Conservation (phyloP, 2,113 vertebrate species). For the Stomatorhinus ivindoensis region DNA sequence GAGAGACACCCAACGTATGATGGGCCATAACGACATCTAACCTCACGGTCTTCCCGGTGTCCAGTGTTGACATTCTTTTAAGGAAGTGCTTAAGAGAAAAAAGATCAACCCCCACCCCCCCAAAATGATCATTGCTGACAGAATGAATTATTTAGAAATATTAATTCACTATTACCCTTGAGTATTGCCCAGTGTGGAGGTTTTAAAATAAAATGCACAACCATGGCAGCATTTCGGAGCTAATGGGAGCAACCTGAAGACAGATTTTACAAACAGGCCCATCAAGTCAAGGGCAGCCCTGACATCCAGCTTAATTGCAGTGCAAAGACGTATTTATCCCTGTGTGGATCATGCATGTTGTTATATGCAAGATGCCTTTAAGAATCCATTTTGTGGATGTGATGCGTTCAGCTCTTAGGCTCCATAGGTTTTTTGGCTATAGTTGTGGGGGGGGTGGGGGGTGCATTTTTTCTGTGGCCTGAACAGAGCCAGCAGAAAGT, state of each 20-base stretch:
- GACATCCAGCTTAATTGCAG: conserved; percentile 32
- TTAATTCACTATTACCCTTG: conserved; percentile 16
- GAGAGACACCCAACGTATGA: not conserved
- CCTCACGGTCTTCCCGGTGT: not conserved
- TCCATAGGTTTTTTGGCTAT: conserved; percentile 11
- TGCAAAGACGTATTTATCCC: conserved; percentile 60
- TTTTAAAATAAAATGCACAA: not conserved
- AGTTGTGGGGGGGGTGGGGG: not conserved
- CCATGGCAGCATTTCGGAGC: not conserved
- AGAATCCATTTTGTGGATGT: conserved; percentile 40
- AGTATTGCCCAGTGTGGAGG: not conserved
- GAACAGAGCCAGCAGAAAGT: not conserved
- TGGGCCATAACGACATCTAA: not conserved
- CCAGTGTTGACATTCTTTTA: not conserved
- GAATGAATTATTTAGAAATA: not conserved
- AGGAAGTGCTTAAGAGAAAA: not conserved
- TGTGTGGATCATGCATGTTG: conserved; percentile 35
- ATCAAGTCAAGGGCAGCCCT: not conserved
- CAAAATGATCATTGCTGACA: not conserved
- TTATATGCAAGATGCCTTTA: conserved; percentile 45
- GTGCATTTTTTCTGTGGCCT: conserved; percentile 20
- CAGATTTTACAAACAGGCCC: not conserved
- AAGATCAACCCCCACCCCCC: not conserved
- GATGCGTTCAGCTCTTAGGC: conserved; percentile 49
- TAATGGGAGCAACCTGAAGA: not conserved